Base-by-base conservation (phyloP, 2,888 invertebrate species). In the Ormyrus rosae region DNA sequence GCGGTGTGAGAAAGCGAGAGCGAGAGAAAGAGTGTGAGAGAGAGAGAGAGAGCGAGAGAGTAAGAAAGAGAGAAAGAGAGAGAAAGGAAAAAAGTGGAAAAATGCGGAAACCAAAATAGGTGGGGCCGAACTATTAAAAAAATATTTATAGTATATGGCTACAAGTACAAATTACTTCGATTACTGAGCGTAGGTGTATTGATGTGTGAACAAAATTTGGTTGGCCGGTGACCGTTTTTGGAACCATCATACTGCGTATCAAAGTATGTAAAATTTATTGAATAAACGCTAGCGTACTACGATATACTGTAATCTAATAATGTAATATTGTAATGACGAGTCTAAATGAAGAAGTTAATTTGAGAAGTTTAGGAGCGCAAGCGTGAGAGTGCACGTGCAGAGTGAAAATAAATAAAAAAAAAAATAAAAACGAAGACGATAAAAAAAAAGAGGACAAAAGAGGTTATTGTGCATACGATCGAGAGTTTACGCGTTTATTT, bases 151-250 rank as follows among this genome's bases (percentile, higher is more conserved):
- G 89, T 91, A 90, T 90, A 90, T 90, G 91, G 91, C 90, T 90
- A 91, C 90, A 91, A 91, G 91, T 91, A 91, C 90, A 91, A 91
- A 91, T 91, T 91, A 90, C 90, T 91, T 90, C 91, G 90, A 91
- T 89, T 91, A 91, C 90, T 89, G 90, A 89, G 88, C 89, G 90
- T 90, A 90, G 90, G 88, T 89, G 89, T 91, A 90, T 90, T 90
- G 90, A 90, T 90, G 90, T 89, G 90, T 90, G 90, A 88, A 90
- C 89, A 89, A 90, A 90, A 90, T 90, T 90, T 90, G 90, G 90
- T 90, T 90, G 89, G 89, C 90, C 90, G 89, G 90, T 90, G 89
- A 90, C 90, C 90, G 90, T 90, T 90, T 90, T 90, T 90, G 89
- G 89, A 90, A 89, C 89, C 90, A 90, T 90, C 90, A 89, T 90